Evolutionary conservation across 2,888 invertebrate species (phyloP).

Genomic region (Melanophora roralis): DNA sequence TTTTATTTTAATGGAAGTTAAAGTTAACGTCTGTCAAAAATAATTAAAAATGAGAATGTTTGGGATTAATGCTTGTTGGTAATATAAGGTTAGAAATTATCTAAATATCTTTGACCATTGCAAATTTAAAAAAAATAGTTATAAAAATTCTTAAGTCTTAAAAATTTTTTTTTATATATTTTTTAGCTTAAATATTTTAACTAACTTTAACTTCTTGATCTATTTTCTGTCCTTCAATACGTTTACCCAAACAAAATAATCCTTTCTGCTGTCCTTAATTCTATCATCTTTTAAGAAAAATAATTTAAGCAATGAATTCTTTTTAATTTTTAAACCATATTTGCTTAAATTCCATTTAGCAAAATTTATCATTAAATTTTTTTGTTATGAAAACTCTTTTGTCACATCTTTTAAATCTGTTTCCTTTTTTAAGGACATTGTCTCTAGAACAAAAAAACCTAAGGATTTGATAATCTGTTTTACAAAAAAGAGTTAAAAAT

Average conservation of each 20-base stretch:
- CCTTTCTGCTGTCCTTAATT: constrained; percentile 15
- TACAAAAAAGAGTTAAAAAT: not conserved
- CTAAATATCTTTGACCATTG: too few species aligned
- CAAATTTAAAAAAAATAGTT: too few species aligned
- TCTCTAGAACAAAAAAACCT: constrained; percentile 56
- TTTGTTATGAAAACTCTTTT: not conserved
- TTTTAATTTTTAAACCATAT: constrained; percentile 27
- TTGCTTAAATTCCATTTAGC: constrained; percentile 14
- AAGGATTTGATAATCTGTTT: constrained; percentile 61
- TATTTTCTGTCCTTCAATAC: too few species aligned
- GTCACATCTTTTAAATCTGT: not conserved
- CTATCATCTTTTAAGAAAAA: not conserved
- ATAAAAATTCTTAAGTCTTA: too few species aligned
- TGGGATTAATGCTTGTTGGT: too few species aligned
- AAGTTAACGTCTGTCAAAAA: too few species aligned
- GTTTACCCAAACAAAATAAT: not conserved
- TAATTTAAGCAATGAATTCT: constrained; percentile 9
- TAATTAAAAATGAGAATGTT: too few species aligned
- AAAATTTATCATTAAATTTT: constrained; percentile 14
- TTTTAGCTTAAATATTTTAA: too few species aligned
- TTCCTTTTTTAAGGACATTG: constrained; percentile 36
- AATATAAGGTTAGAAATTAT: too few species aligned
- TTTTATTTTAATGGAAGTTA: too few species aligned
- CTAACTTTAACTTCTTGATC: too few species aligned
- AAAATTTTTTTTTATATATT: too few species aligned